Percentiles rank a stretch among this genome's conserved stretches.
phyloP scores from a whole-genome alignment of 2,113 vertebrate genomes.

The Tauraco erythrolophus region DNA sequence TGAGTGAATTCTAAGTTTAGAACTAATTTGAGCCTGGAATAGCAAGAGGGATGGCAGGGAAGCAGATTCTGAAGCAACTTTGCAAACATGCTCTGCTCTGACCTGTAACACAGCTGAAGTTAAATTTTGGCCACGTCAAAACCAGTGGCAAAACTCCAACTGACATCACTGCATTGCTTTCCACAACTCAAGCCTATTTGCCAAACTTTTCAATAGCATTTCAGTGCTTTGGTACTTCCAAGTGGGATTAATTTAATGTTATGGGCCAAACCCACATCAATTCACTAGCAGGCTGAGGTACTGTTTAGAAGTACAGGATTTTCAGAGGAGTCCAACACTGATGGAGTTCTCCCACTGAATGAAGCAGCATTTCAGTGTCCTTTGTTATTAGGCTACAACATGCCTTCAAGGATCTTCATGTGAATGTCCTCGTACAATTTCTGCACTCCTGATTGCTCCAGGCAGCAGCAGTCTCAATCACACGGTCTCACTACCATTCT shows the following conservation, averaged over 20 bases:
- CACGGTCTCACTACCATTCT: background rate
- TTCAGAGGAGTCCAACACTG: background rate
- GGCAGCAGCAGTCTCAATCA: background rate
- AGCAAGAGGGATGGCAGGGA: background rate
- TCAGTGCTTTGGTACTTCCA: background rate
- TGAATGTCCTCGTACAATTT: background rate
- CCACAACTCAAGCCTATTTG: background rate
- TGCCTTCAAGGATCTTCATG: background rate
- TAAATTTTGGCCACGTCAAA: slow-evolving; percentile 1
- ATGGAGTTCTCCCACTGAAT: background rate
- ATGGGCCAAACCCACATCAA: background rate
- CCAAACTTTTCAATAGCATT: background rate
- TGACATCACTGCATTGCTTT: slow-evolving; percentile 28
- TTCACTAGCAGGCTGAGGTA: background rate
- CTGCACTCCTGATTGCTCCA: background rate
- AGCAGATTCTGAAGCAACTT: slow-evolving; percentile 13
- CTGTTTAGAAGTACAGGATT: background rate
- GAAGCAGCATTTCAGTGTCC: background rate
- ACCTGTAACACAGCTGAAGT: slow-evolving; percentile 37
- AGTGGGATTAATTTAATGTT: background rate
- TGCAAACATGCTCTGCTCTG: slow-evolving; percentile 29
- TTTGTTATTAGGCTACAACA: background rate
- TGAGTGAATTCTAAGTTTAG: slow-evolving; percentile 40
- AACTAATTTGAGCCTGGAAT: slow-evolving; percentile 25
- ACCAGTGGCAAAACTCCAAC: slow-evolving; percentile 1